Evolutionary conservation across 2,113 vertebrate genomes (phyloP), one percentile per base, ranked within the genome.

Genomic region (Tauraco erythrolophus): DNA sequence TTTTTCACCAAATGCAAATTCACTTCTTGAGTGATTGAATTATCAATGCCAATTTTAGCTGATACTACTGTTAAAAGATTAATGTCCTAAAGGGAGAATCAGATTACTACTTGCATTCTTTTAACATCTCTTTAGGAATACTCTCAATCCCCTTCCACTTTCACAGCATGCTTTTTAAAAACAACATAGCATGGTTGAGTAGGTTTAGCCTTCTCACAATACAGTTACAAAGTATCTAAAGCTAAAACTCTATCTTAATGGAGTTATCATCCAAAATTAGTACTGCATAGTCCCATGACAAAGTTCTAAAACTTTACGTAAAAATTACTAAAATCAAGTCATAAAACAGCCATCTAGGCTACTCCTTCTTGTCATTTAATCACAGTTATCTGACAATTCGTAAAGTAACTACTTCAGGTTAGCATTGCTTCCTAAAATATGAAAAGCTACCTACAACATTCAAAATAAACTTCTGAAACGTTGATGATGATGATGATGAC

Each of bases 1-100:
- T 79, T 60, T 86, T 84, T 60, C 94, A 51, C 83, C 77, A 92
- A 97, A 88, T 84, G 76, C 69, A 97, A 94, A 94, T 89, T 64
- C 39, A 17, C 43, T 75, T 83, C 58, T 58, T 53, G 27, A 94
- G 48, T 81, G 89, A 92, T 70, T 86, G 56, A 94, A 95, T 94
- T 91, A 94, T 95, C 85, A 81, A 31, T 84, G 68, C 69, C 69
- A 91, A 37, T 87, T 82, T 95, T 78, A 92, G 86, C 69, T 94
- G 88, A 94, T 77, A 75, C 14, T 51, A 57, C 57, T 92, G 50
- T 90, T 95, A 84, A 94, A 95, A 93, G 62, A 92, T 82, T 93
- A 57, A 93, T 87, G 84, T 61, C 75, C 74, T 92, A 85, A 65
- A 75, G 41, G 33, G 30, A 92, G 69, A 92, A 72, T 81, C 56